phyloP scores from a whole-genome alignment of 2,113 vertebrate genomes.

The Sciurus niger region DNA sequence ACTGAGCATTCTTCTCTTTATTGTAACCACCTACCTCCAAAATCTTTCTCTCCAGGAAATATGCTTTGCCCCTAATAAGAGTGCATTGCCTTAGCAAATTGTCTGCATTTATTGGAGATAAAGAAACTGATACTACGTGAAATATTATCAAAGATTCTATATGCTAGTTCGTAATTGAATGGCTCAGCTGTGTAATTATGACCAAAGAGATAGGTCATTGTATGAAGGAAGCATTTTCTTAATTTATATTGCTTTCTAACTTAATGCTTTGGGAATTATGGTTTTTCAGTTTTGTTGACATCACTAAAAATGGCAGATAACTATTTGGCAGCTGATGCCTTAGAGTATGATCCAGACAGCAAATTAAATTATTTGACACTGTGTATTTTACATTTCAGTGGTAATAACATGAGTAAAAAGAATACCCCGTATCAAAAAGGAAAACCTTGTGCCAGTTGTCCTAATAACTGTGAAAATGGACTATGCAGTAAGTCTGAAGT shows the following conservation, averaged over 20 bases:
- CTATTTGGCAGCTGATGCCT: neutral
- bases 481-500: constrained; percentile 89
- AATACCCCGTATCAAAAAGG: constrained; percentile 85
- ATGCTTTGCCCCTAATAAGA: neutral
- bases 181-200: neutral
- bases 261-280: neutral
- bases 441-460: constrained; percentile 85
- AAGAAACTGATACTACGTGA: neutral
- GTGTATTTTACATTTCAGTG: constrained; percentile 85
- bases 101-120: neutral
- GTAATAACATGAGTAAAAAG: constrained; percentile 73
- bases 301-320: neutral
- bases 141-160: neutral
- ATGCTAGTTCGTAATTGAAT: neutral
- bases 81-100: neutral
- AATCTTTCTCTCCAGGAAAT: neutral
- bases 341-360: neutral
- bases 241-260: neutral
- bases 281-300: constrained; percentile 35
- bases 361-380: constrained; percentile 29
- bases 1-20: neutral
- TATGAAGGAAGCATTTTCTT: neutral
- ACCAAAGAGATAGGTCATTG: neutral
- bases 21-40: neutral
- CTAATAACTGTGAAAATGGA: constrained; percentile 81